Evolutionary conservation across 2,113 vertebrate species (phyloP).

Genomic region (Psephotus haematonotus): DNA sequence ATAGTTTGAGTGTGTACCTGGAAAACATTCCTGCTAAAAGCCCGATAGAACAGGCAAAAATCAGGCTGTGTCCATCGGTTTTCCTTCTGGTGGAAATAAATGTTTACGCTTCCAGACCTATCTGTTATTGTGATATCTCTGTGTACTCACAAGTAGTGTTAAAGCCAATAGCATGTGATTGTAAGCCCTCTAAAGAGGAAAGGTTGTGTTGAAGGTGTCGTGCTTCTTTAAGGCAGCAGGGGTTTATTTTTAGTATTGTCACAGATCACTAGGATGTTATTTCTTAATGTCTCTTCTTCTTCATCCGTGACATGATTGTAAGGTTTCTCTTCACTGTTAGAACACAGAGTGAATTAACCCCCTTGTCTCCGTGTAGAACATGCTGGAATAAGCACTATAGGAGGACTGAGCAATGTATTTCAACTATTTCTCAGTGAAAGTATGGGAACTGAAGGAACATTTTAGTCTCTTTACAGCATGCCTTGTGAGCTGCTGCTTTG

Average conservation of each 20-base stretch:
- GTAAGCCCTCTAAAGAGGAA: neutral
- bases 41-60: neutral
- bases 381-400: neutral
- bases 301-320: neutral
- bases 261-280: neutral
- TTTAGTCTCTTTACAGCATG: neutral
- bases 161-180: neutral
- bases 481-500: neutral
- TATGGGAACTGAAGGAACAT: neutral
- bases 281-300: neutral
- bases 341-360: neutral
- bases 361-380: neutral
- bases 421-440: neutral
- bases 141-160: neutral
- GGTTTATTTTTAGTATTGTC: neutral
- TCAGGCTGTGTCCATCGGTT: neutral
- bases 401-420: neutral
- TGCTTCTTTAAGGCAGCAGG: neutral
- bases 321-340: neutral
- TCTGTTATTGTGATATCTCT: neutral
- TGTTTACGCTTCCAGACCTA: neutral
- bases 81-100: neutral
- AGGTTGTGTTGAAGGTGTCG: accelerated
- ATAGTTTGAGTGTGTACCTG: neutral
- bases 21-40: neutral